Conservation (phyloP, 1,140 invertebrate genomes). For the Scylla paramamosain region DNA sequence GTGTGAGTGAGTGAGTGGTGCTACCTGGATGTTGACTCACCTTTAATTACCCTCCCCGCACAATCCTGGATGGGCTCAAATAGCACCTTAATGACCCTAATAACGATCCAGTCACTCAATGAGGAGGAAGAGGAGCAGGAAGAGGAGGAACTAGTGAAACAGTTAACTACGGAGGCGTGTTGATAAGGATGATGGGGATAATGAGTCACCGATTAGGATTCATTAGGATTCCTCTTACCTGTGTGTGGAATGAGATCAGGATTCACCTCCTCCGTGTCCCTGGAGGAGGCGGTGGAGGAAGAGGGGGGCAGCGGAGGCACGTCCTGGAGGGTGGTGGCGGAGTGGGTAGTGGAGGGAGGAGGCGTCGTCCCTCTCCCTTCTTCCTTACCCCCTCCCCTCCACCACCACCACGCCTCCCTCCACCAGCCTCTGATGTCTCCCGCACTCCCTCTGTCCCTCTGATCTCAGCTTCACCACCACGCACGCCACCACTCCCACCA, state of each 20-base stretch:
- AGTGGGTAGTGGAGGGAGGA: not conserved
- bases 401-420: not conserved
- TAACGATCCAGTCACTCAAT: no score
- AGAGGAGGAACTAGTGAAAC: no score
- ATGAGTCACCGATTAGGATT: not conserved
- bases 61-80: no score
- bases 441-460: not conserved
- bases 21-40: no score
- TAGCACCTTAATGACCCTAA: no score
- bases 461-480: not conserved
- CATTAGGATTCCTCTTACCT: not conserved
- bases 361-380: not conserved
- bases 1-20: not conserved
- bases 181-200: no score
- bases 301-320: not conserved
- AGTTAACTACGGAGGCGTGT: no score
- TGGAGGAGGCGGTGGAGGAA: not conserved
- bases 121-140: no score
- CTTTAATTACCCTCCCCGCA: no score
- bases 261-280: not conserved
- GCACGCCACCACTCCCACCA: not conserved
- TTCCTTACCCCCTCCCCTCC: not conserved
- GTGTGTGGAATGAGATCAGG: not conserved
- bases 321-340: not conserved
- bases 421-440: not conserved